Evolutionary conservation across 2,797 vertebrate species (phyloP).

Genomic region (Tadarida brasiliensis): DNA sequence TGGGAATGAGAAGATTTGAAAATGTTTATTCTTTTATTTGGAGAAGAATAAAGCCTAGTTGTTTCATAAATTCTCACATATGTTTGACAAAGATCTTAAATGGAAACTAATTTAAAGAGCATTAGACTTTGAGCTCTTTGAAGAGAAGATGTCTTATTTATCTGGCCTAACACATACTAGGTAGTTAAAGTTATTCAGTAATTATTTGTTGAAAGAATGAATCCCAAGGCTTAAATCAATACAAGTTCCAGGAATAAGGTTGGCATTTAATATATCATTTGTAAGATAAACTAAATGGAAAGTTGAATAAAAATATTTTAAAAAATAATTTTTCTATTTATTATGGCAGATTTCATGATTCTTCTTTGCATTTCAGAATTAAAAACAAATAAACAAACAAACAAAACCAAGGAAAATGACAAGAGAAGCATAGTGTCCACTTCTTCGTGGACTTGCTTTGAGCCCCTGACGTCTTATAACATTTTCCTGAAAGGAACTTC

Average conservation of each 20-base stretch:
- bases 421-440: not conserved
- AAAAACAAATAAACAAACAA: not conserved
- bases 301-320: not conserved
- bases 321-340: not conserved
- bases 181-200: not conserved
- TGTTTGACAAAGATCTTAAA: not conserved
- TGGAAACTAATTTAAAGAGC: not conserved
- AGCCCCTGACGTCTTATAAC: not conserved
- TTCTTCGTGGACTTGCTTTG: not conserved
- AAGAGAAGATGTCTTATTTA: not conserved
- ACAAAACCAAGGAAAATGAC: not conserved
- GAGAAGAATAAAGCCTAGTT: not conserved
- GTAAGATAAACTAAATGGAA: constrained; percentile 18
- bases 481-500: not conserved
- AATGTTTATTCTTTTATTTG: not conserved
- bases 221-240: not conserved
- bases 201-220: not conserved
- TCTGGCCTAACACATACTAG: not conserved
- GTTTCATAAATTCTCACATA: not conserved
- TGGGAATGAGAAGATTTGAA: not conserved
- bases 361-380: not conserved
- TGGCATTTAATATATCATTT: not conserved
- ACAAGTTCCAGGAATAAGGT: not conserved
- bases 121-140: not conserved
- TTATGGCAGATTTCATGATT: not conserved